A percentile compares a stretch with the other conserved stretches of the same genome.
These are phyloP conservation scores for Perithous albicinctus DNA, from an alignment of 2,888 invertebrate genomes.

Conservation along the genomic window DNA sequence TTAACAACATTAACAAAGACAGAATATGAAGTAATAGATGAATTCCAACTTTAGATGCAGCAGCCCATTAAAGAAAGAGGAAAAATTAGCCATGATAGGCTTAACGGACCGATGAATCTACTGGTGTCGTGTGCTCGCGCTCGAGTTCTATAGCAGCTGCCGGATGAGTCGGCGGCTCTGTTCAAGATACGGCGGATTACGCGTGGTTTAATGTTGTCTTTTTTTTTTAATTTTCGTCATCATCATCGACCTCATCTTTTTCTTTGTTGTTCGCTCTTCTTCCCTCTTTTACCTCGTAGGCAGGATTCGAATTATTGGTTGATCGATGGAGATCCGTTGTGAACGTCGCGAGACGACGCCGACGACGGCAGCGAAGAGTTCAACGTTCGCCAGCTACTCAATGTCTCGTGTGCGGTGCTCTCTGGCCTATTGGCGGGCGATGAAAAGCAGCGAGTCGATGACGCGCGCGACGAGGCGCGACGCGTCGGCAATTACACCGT, in stretches of 20 bases:
- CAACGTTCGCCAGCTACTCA: constrained; percentile 63
- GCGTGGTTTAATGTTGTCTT: constrained; percentile 56
- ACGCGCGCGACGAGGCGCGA: constrained; percentile 40
- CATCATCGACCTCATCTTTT: constrained; percentile 49
- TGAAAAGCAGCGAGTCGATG: constrained; percentile 57
- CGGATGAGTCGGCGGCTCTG: constrained; percentile 67
- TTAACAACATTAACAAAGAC: no score
- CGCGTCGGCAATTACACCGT: constrained; percentile 66
- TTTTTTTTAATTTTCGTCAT: constrained; percentile 28
- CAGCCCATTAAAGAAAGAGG: constrained; percentile 8
- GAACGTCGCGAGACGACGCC: constrained; percentile 70
- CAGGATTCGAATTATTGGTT: constrained; percentile 63
- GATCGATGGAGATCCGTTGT: constrained; percentile 68
- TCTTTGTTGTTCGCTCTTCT: constrained; percentile 25
- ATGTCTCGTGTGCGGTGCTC: constrained; percentile 15
- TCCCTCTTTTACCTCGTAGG: constrained; percentile 47
- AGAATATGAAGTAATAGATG: background rate
- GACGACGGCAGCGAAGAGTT: constrained; percentile 53
- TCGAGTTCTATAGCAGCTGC: constrained; percentile 53
- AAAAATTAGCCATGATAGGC: constrained; percentile 52
- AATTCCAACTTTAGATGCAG: background rate
- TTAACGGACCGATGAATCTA: constrained; percentile 61
- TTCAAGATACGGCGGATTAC: constrained; percentile 60
- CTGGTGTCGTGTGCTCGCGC: constrained; percentile 12
- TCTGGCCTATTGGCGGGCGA: constrained; percentile 43